A percentile compares a stretch with the other conserved stretches of the same genome.
These are phyloP conservation scores for Plumapathes pennacea DNA, from an alignment of 92 coral and sea anemone genomes.

Conservation along the genomic window DNA sequence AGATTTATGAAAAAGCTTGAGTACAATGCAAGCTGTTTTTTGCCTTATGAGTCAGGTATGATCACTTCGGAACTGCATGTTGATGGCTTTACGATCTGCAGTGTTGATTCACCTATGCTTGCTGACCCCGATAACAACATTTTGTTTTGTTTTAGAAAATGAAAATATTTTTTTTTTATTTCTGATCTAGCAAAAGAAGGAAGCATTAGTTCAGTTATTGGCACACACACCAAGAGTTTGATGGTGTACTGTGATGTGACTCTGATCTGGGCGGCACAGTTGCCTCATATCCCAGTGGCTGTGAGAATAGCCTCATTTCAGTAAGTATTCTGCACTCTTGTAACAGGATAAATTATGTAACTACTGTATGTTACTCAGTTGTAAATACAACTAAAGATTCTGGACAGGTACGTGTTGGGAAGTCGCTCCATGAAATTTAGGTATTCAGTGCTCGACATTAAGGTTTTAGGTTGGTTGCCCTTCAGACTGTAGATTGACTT, in stretches of 20 bases:
- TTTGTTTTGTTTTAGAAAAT: neutral
- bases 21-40: constrained; percentile 92
- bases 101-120: neutral
- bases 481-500: no score
- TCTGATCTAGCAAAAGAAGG: constrained; percentile 75
- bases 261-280: constrained; percentile 93
- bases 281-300: constrained; percentile 89
- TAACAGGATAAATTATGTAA: no score
- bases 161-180: neutral
- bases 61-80: neutral
- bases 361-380: no score
- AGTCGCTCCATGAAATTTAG: no score
- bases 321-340: constrained; percentile 51
- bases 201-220: constrained; percentile 69
- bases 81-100: neutral
- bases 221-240: constrained; percentile 79
- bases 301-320: constrained; percentile 80
- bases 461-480: no score
- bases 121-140: neutral
- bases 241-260: constrained; percentile 85
- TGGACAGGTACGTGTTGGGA: no score
- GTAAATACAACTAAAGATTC: no score
- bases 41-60: constrained; percentile 85
- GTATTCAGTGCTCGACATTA: no score
- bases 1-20: constrained; percentile 95